phyloP scores from a whole-genome alignment of 2,888 invertebrate genomes.

The Synanthedon andrenaeformis region DNA sequence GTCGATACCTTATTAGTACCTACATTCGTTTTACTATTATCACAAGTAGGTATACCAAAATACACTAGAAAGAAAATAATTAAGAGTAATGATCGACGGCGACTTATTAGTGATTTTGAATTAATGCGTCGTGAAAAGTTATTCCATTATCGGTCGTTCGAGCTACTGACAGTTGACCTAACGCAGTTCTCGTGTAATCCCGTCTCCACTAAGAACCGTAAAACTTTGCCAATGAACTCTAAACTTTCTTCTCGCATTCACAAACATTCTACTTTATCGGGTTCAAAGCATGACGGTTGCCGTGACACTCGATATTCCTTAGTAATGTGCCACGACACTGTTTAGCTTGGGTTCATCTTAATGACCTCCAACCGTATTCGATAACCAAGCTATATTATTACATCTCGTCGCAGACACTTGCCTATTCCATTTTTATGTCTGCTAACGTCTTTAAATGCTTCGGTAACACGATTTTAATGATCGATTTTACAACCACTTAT shows the following conservation, averaged over 20 bases:
- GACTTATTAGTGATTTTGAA: slow-evolving; percentile 15
- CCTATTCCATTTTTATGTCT: background rate
- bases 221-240: slow-evolving; percentile 33
- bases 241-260: slow-evolving; percentile 55
- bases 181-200: slow-evolving; percentile 62
- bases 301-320: slow-evolving; percentile 35
- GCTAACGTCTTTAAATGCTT: slow-evolving; percentile 5
- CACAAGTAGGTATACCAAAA: no score
- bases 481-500: slow-evolving; percentile 19
- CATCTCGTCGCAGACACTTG: background rate
- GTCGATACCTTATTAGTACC: no score
- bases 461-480: slow-evolving; percentile 14
- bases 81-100: no score
- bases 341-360: background rate
- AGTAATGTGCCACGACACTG: slow-evolving; percentile 4
- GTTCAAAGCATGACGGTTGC: slow-evolving; percentile 14
- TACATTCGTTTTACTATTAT: no score
- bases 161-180: slow-evolving; percentile 38
- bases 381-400: background rate
- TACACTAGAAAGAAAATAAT: no score
- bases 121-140: slow-evolving; percentile 35
- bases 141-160: slow-evolving; percentile 40
- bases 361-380: background rate
- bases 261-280: slow-evolving; percentile 56
- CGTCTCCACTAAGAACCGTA: slow-evolving; percentile 38